A percentile compares a stretch with the other conserved stretches of the same genome.
Evolutionary conservation across 2,888 invertebrate species (phyloP).

Genomic region (Lasioglossum lativentre): DNA sequence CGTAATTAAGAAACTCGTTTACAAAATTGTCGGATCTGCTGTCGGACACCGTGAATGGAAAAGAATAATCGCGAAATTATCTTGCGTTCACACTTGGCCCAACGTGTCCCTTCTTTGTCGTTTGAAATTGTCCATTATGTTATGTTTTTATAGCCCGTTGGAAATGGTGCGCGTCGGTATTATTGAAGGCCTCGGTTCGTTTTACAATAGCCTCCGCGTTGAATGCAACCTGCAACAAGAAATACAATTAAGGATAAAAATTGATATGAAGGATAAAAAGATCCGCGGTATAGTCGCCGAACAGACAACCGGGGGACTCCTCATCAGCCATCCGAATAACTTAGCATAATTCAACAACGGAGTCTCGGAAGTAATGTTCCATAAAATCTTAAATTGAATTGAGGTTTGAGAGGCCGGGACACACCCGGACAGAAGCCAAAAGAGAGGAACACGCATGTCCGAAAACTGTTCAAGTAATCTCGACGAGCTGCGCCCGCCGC

Average conservation of each 20-base stretch:
- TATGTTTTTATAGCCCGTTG: background rate
- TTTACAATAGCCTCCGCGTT: background rate
- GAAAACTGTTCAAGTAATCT: constrained; percentile 17
- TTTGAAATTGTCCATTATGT: background rate
- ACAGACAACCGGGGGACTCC: no score
- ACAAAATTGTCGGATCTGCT: background rate
- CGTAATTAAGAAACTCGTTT: constrained; percentile 19
- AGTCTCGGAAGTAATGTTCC: background rate
- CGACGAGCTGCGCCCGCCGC: background rate
- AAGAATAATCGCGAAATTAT: background rate
- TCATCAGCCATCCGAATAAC: no score
- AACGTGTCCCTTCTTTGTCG: background rate
- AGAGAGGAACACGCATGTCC: background rate
- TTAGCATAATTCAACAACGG: no score
- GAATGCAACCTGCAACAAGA: background rate
- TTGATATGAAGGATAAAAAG: no score
- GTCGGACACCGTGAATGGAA: background rate
- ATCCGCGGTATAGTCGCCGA: no score
- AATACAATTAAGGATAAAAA: background rate
- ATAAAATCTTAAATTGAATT: background rate
- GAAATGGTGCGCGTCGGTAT: background rate
- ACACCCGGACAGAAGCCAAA: background rate
- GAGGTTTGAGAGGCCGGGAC: no score
- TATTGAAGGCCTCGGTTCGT: background rate
- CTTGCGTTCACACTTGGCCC: background rate